phyloP scores from a whole-genome alignment of 2,113 vertebrate genomes.

The Oceanites oceanicus region DNA sequence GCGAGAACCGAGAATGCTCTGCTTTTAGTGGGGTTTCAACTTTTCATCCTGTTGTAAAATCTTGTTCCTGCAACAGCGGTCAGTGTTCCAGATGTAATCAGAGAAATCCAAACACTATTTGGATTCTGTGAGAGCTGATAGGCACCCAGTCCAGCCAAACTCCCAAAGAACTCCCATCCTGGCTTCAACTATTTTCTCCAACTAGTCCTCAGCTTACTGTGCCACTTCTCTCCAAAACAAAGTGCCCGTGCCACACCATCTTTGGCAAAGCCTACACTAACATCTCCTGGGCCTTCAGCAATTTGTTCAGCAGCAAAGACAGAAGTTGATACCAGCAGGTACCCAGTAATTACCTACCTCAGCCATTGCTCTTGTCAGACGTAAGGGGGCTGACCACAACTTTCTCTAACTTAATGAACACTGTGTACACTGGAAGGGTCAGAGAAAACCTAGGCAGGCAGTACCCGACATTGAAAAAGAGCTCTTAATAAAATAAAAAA shows the following conservation, averaged over 20 bases:
- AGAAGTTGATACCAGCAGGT: not conserved
- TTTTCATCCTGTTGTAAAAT: not conserved
- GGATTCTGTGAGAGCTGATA: conserved; percentile 92
- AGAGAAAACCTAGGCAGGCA: not conserved
- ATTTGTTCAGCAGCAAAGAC: not conserved
- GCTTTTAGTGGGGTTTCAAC: not conserved
- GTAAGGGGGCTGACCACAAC: not conserved
- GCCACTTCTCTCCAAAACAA: not conserved
- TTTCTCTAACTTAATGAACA: not conserved
- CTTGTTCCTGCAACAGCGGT: no score
- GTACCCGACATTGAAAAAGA: not conserved
- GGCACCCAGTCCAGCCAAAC: conserved; percentile 90
- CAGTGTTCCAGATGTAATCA: conserved; percentile 39
- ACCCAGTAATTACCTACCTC: not conserved
- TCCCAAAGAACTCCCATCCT: conserved; percentile 77
- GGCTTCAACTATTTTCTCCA: not conserved
- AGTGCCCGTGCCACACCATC: not conserved
- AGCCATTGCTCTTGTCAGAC: not conserved
- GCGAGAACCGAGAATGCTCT: not conserved
- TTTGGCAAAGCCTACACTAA: not conserved
- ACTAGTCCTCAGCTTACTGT: not conserved
- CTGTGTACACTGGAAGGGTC: not conserved
- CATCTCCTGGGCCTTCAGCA: not conserved
- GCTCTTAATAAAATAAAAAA: not conserved
- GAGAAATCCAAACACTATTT: conserved; percentile 88